Conservation (phyloP, 2,797 vertebrate species). For the Spea hammondii region DNA sequence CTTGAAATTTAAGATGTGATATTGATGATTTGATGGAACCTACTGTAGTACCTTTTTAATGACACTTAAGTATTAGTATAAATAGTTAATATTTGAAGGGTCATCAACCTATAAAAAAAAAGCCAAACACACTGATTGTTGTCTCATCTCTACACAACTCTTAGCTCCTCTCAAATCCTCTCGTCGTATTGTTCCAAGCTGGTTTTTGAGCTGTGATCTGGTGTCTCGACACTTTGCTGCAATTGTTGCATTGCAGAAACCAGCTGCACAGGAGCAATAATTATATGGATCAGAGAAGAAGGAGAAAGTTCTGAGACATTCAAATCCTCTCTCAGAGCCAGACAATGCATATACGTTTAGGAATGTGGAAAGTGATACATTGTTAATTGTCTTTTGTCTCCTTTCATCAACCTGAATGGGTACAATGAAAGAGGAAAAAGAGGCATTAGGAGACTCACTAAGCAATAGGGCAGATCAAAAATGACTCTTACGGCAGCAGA, state of each 20-base stretch:
- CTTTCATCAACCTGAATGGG: not conserved
- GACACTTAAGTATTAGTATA: too few relatives aligned
- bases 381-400: not conserved
- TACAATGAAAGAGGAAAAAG: not conserved
- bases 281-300: not conserved
- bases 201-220: not conserved
- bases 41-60: too few relatives aligned
- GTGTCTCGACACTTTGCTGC: too few relatives aligned
- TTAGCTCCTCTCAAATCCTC: not conserved
- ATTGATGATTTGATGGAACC: too few relatives aligned
- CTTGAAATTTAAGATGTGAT: too few relatives aligned
- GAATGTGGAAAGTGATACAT: not conserved
- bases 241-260: not conserved
- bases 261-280: not conserved
- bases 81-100: too few relatives aligned
- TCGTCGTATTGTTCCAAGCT: not conserved
- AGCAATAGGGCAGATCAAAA: not conserved
- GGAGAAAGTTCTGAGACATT: not conserved
- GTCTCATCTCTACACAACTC: not conserved
- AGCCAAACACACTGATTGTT: not conserved
- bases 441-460: not conserved
- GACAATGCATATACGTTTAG: not conserved
- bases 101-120: too few relatives aligned
- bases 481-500: not conserved
- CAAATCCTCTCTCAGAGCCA: not conserved